phyloP scores from a whole-genome alignment of 2,888 invertebrate genomes.

The Acanthosepion pharaonis region DNA sequence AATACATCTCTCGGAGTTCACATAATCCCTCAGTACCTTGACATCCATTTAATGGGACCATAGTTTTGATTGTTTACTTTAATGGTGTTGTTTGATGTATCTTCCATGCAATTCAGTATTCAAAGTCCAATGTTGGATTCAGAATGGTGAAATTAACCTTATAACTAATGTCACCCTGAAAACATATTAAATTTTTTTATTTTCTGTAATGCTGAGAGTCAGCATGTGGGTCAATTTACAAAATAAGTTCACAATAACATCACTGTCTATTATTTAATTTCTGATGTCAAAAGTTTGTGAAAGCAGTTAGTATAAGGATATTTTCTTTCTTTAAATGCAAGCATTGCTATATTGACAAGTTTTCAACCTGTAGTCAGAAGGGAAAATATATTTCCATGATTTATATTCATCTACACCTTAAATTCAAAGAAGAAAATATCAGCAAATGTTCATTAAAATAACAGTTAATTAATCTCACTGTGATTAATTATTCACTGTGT shows the following conservation, averaged over 20 bases:
- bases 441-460: no score
- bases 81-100: not conserved
- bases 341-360: no score
- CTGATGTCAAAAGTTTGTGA: not conserved
- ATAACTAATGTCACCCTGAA: not conserved
- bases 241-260: not conserved
- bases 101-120: not conserved
- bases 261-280: not conserved
- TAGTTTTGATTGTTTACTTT: no score
- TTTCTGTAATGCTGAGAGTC: not conserved
- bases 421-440: no score
- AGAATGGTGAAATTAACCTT: not conserved
- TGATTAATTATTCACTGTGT: no score
- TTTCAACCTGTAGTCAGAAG: no score
- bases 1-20: no score
- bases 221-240: not conserved
- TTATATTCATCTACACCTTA: no score
- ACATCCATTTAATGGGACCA: no score
- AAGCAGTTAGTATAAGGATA: not conserved
- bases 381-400: no score
- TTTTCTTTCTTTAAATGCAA: not conserved
- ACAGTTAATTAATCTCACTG: no score
- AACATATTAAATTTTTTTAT: not conserved
- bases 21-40: no score
- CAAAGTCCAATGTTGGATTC: not conserved